Conservation (phyloP, 1,140 invertebrate species). For the Amyelois transitella region DNA sequence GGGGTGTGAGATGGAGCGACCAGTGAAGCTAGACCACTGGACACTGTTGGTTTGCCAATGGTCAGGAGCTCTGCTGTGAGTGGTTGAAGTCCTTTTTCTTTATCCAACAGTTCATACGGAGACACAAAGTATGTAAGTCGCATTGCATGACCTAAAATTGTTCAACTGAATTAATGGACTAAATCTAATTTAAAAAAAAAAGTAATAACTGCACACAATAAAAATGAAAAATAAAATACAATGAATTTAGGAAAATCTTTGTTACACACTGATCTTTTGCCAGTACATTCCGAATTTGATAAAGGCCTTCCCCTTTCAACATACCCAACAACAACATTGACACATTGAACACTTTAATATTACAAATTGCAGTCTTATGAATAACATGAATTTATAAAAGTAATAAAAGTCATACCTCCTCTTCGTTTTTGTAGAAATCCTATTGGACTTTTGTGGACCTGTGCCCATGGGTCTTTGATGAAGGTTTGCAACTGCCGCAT, state of each 20-base stretch:
- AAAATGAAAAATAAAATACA: no score
- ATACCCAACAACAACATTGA: no score
- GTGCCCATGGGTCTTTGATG: slow-evolving; percentile 88
- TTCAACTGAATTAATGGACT: neutral
- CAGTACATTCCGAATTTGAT: no score
- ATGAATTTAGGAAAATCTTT: no score
- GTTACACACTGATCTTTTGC: no score
- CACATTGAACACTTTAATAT: no score
- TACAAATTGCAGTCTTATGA: no score
- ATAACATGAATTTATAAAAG: neutral
- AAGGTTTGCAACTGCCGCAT: slow-evolving; percentile 85
- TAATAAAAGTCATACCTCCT: slow-evolving; percentile 75
- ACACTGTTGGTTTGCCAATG: slow-evolving; percentile 67
- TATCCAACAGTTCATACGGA: slow-evolving; percentile 93
- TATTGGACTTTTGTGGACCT: slow-evolving; percentile 93
- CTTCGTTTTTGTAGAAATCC: slow-evolving; percentile 85
- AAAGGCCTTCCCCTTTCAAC: no score
- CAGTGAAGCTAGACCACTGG: slow-evolving; percentile 42
- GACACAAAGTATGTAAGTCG: slow-evolving; percentile 95
- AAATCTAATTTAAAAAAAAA: no score
- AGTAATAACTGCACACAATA: neutral
- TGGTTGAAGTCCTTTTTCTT: slow-evolving; percentile 82
- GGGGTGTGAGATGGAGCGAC: slow-evolving; percentile 46
- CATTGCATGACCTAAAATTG: slow-evolving; percentile 87
- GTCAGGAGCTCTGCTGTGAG: slow-evolving; percentile 81